A percentile compares a stretch with the other conserved stretches of the same genome.
These are phyloP conservation scores for Apotomis turbidana DNA, from an alignment of 2,888 invertebrate genomes.

Conservation along the genomic window DNA sequence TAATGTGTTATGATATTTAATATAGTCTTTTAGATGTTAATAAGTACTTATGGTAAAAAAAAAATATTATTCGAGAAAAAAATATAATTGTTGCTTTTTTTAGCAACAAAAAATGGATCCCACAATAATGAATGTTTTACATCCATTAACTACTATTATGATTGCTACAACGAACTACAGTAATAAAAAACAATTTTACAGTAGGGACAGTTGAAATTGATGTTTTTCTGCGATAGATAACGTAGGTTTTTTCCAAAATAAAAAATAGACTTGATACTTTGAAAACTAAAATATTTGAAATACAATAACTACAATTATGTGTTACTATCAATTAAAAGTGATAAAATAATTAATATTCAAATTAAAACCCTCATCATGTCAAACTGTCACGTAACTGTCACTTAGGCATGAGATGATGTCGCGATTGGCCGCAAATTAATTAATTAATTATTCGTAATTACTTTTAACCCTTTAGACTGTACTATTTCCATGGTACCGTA, in stretches of 20 bases:
- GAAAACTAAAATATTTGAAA: too few species aligned
- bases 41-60: slow-evolving; percentile 3
- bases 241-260: too few species aligned
- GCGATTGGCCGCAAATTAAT: slow-evolving; percentile 62
- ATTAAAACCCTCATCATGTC: slow-evolving; percentile 67
- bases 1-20: slow-evolving; percentile 61
- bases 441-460: slow-evolving; percentile 74
- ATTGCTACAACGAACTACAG: too few species aligned
- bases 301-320: neutral
- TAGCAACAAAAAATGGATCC: neutral
- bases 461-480: slow-evolving; percentile 65
- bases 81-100: neutral
- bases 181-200: too few species aligned
- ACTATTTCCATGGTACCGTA: slow-evolving; percentile 32
- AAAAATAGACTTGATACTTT: too few species aligned
- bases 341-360: slow-evolving; percentile 46
- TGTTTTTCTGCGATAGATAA: too few species aligned
- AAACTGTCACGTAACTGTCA: slow-evolving; percentile 70
- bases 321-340: slow-evolving; percentile 44
- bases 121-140: neutral
- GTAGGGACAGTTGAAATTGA: too few species aligned
- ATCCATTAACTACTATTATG: neutral
- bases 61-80: neutral
- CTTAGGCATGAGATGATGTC: slow-evolving; percentile 58
- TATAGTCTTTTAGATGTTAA: slow-evolving; percentile 50